phyloP scores from a whole-genome alignment of 2,888 invertebrate genomes.

The Diplazon laetatorius region DNA sequence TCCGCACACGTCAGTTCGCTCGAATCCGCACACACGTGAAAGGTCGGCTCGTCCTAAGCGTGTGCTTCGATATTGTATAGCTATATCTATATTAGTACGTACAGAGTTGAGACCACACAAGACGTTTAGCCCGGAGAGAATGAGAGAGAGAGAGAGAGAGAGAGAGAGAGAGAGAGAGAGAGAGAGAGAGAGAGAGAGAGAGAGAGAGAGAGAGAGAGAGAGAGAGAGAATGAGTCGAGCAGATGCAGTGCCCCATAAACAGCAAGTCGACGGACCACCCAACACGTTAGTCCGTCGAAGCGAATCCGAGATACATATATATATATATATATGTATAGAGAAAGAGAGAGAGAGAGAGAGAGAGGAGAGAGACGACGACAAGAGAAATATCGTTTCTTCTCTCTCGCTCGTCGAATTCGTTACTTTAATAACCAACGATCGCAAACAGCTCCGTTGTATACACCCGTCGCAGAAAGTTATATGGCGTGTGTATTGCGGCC shows the following conservation, averaged over 20 bases:
- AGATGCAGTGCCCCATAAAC: slow-evolving; percentile 81
- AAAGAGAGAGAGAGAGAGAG: background rate
- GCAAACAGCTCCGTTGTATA: slow-evolving; percentile 57
- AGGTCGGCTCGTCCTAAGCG: background rate
- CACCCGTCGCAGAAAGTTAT: too few relatives aligned
- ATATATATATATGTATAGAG: too few relatives aligned
- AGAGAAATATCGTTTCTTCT: slow-evolving; percentile 64
- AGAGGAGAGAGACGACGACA: slow-evolving; percentile 18
- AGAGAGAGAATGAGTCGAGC: slow-evolving; percentile 70
- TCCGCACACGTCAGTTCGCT: background rate
- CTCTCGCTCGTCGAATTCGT: slow-evolving; percentile 71
- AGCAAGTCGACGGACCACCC: slow-evolving; percentile 80
- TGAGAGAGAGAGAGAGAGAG: too few relatives aligned
- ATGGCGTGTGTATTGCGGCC: too few relatives aligned
- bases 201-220: too few relatives aligned
- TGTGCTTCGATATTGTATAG: slow-evolving; percentile 23
- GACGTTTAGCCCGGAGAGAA: slow-evolving; percentile 75
- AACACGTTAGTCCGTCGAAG: slow-evolving; percentile 72
- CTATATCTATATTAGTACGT: slow-evolving; percentile 46
- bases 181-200: slow-evolving; percentile 61
- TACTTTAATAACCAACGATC: slow-evolving; percentile 79
- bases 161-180: slow-evolving; percentile 25
- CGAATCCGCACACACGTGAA: slow-evolving; percentile 7
- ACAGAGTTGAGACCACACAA: slow-evolving; percentile 77
- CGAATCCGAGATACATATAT: slow-evolving; percentile 48